Base-by-base conservation (phyloP, 2,797 vertebrate genomes). In the Melanotaenia parkinsoni region DNA sequence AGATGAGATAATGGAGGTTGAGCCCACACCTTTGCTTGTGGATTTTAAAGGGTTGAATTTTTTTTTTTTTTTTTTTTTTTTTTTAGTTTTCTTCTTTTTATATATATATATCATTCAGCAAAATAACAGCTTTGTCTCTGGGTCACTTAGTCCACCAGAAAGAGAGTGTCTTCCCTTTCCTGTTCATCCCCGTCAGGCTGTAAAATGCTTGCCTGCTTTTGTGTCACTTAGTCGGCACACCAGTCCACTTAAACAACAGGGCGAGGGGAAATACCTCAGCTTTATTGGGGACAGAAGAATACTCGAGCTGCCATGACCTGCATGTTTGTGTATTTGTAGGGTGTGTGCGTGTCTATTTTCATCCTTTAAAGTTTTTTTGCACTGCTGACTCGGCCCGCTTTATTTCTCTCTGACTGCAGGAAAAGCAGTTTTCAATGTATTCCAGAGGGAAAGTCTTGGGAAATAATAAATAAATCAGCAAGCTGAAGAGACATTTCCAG, bases 381-480 rank as follows among this genome's bases (percentile, higher is more conserved):
- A 43, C 54, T 66, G 82, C 79, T 84, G 84, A 82, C 74, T 74
- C 72, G 65, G 77, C 80, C 83, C 70, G 85, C 87, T 88, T 89
- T 81, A 76, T 83, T 72, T 83, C 78, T 82, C 70, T 86, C 68
- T 40, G 77, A 83, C 81, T 80, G 81, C 83, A 89, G 85, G 80
- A 89, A 85, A 86, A 90, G 84, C 83, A 43, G 84, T 86, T 91
- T 90, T 92, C 84, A 83, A 77, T 79, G 79, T 70, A 54, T 60
- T 89, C 89, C 76, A 0, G 11, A 8, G 82, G 74, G 78, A 75
- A 84, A 59, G 63, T 80, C 74, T 86, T 80, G 70, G 77, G 87
- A 88, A 89, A 91, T 85, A 84, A 91, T 92, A 91, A 93, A 92
- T 93, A 91, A 91, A 92, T 90, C 88, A 92, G 87, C 62, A 78